Conservation (phyloP, 1,140 invertebrate genomes). For the Sycophaga agraensis region DNA sequence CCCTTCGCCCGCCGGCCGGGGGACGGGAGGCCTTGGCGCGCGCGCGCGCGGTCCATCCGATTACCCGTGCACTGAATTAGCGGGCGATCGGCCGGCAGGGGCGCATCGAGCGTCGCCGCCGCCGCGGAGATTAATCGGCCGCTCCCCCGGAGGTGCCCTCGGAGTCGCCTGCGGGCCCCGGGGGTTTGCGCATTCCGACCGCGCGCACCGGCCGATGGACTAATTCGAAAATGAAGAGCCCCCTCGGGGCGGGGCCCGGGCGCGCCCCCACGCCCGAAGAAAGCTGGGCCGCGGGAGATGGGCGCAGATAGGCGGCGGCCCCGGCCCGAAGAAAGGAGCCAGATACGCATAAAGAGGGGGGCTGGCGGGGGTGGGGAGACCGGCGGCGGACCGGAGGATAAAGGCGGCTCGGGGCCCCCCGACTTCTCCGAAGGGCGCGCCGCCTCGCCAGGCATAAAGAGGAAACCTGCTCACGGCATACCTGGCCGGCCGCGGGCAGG, state of each 20-base stretch:
- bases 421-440: no score
- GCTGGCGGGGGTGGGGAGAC: not conserved
- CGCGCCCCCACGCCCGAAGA: no score
- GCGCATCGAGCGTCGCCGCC: not conserved
- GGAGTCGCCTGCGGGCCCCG: not conserved
- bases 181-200: not conserved
- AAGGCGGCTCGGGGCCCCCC: not conserved
- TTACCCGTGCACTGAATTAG: no score
- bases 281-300: no score
- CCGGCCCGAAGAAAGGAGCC: no score
- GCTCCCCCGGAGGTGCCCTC: no score
- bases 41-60: no score
- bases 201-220: not conserved
- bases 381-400: not conserved
- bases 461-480: constrained; percentile 7
- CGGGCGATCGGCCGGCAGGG: no score
- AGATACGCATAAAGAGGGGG: not conserved
- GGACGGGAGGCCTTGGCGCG: no score
- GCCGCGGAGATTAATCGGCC: constrained; percentile 2
- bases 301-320: no score
- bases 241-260: not conserved
- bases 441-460: constrained; percentile 13
- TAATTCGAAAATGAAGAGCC: constrained; percentile 14
- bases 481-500: constrained; percentile 30
- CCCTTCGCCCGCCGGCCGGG: no score